Conservation (phyloP, 2,113 vertebrate genomes). For the Melanerpes aurifrons region DNA sequence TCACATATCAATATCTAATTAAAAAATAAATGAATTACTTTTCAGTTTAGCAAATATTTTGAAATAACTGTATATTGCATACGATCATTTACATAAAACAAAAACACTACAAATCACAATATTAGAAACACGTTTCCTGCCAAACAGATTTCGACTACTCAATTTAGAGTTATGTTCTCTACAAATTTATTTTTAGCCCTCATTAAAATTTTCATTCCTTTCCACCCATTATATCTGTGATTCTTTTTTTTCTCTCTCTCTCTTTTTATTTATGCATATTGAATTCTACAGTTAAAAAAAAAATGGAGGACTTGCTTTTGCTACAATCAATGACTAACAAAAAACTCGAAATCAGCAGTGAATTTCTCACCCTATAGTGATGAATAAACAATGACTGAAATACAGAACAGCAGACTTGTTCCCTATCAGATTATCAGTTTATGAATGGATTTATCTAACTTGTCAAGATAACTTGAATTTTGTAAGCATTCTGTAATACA, state of each 20-base stretch:
- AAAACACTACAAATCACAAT: not conserved
- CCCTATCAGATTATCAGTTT: not conserved
- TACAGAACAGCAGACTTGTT: not conserved
- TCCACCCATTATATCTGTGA: not conserved
- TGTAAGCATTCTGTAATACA: not conserved
- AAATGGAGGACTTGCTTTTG: not conserved
- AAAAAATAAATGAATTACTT: not conserved
- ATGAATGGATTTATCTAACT: not conserved
- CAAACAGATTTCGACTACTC: not conserved
- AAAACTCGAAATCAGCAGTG: not conserved
- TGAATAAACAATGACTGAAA: not conserved
- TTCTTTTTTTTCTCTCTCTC: not conserved
- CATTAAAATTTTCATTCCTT: not conserved
- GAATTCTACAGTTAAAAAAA: not conserved
- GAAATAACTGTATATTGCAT: not conserved
- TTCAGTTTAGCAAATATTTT: not conserved
- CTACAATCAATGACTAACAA: not conserved
- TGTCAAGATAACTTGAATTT: not conserved
- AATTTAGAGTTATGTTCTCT: not conserved
- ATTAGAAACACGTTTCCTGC: not conserved
- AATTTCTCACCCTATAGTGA: not conserved
- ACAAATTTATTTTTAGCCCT: not conserved
- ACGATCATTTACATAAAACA: not conserved
- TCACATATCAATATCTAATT: not conserved
- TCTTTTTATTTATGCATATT: not conserved